These are phyloP conservation scores for Platysteira castanea DNA, from an alignment of 2,113 vertebrate genomes.

Conservation along the genomic window DNA sequence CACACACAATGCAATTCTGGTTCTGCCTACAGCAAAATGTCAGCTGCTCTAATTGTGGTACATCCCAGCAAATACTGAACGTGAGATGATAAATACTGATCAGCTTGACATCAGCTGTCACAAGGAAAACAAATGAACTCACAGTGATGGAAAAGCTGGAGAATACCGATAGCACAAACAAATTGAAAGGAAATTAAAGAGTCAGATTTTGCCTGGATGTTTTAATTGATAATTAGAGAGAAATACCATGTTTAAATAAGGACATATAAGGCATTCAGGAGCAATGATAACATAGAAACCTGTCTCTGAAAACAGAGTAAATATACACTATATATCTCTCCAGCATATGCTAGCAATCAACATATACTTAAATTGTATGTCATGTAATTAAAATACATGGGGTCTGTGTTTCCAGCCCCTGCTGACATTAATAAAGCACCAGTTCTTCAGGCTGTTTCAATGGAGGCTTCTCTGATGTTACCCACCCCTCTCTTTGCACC, in stretches of 20 bases:
- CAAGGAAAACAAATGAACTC: slow-evolving; percentile 23
- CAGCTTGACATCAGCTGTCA: slow-evolving; percentile 34
- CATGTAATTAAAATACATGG: neutral
- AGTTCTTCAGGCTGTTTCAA: neutral
- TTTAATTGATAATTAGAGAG: neutral
- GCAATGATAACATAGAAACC: neutral
- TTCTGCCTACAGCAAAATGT: slow-evolving; percentile 53
- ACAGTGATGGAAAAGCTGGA: neutral
- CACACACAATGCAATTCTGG: neutral
- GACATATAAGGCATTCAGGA: neutral
- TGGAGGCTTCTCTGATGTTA: neutral
- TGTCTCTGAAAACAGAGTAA: neutral
- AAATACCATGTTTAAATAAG: neutral
- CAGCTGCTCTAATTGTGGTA: slow-evolving; percentile 43
- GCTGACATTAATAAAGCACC: neutral
- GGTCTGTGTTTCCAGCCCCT: neutral
- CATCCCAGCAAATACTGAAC: slow-evolving; percentile 49
- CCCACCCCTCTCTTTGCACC: neutral
- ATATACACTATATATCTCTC: neutral
- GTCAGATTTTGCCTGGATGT: neutral
- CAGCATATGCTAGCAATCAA: neutral
- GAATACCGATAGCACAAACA: neutral
- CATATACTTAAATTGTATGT: neutral
- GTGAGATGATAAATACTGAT: slow-evolving; percentile 42
- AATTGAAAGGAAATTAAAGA: neutral